Percentiles rank a stretch among this genome's conserved stretches.
Evolutionary conservation across 2,113 vertebrate genomes (phyloP).

Genomic region (Zootoca vivipara): DNA sequence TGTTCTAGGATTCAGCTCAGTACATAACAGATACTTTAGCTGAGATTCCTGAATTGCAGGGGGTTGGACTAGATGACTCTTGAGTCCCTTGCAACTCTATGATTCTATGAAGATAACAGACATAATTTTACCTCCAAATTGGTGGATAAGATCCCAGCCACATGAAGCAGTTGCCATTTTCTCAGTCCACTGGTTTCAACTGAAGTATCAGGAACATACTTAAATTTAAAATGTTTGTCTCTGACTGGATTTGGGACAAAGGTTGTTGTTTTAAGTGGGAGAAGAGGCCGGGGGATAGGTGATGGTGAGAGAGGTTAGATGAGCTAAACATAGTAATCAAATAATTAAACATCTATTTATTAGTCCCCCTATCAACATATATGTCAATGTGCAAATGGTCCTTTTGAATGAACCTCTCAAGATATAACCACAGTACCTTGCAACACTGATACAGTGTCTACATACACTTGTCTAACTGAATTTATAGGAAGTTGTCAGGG

Average conservation of each 20-base stretch:
- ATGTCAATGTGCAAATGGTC: not conserved
- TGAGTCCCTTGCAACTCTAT: too few relatives aligned
- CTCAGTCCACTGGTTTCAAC: too few relatives aligned
- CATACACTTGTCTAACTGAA: not conserved
- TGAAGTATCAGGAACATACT: too few relatives aligned
- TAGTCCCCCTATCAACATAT: not conserved
- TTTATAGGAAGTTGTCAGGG: not conserved
- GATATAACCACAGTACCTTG: not conserved
- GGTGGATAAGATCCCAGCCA: too few relatives aligned
- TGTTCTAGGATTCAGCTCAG: too few relatives aligned
- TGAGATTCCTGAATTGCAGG: too few relatives aligned
- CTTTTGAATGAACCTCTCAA: not conserved
- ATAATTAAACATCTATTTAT: not conserved
- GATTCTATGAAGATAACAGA: too few relatives aligned
- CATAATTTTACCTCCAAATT: too few relatives aligned
- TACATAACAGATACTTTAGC: too few relatives aligned
- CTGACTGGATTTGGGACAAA: not conserved
- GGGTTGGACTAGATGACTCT: too few relatives aligned
- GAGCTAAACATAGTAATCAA: not conserved
- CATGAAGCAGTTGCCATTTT: too few relatives aligned
- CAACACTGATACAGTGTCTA: slow-evolving; percentile 10
- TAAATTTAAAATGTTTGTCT: too few relatives aligned
- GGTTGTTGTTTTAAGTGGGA: not conserved
- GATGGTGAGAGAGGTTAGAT: not conserved
- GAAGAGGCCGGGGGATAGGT: not conserved